Base-by-base conservation (phyloP, 1,140 invertebrate species). In the Drosophila suzukii region DNA sequence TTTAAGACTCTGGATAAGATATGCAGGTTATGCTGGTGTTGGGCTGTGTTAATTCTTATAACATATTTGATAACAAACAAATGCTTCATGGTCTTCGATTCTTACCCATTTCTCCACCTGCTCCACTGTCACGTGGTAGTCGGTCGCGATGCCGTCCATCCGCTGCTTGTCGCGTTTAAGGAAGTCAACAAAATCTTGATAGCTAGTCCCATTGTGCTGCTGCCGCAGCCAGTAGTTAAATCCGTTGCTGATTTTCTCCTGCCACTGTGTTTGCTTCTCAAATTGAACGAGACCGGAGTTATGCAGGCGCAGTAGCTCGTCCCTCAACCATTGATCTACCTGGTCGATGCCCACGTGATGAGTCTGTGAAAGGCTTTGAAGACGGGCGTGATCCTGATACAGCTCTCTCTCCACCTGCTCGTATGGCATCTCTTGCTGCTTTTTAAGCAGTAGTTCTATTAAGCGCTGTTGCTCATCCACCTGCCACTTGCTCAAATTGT, bases 51-150 rank as follows among this genome's bases (percentile, higher is more conserved):
- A 20, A 20, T 20, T 20, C 20, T 5, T 27, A 27, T 27, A 27
- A 27, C 3, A 5, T 27, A 27, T 27, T 27, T 27, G 27, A 27
- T 27, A 4, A 27, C 27, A 27, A 27, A 3, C 27, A 27, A 27
- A 27, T 27, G 27, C 2, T 20, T 27, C 27, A 27, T 32, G 6
- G 3, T 34, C 32, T 8, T 34, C 32, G 2, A 34, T 10, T 34
- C 43, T 63, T 62, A 92, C 85, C 91, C 91, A 92, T 24, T 78
- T 73, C 38, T 92, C 89, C 1, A 92, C 89, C 59, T 92, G 91
- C 20, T 92, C 91, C 11, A 92, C 91, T 1, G 91, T 92, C 20
- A 91, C 43, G 44, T 92, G 91, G n/a, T 92, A 92, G 20, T 92
- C 81, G 12, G 51, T 57, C 10, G 85, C 91, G 30, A 92, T 91